Conservation (phyloP, 1,140 invertebrate species). For the Trichogramma pretiosum region DNA sequence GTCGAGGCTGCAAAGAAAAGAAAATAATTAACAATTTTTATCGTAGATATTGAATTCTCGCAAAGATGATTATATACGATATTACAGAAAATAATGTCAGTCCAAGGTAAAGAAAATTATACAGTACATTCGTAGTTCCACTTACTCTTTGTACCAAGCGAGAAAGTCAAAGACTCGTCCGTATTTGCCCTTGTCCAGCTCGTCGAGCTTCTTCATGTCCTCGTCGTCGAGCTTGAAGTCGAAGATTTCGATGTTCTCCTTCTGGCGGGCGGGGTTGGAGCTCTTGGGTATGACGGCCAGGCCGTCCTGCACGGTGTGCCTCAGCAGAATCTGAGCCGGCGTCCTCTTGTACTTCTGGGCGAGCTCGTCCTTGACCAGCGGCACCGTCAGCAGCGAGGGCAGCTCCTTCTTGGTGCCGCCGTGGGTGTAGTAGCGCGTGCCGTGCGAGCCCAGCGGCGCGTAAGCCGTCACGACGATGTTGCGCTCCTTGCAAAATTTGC, state of each 20-base stretch:
- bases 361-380: conserved; percentile 56
- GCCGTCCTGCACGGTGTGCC: conserved; percentile 63
- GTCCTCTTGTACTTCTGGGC: conserved; percentile 60
- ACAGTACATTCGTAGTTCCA: not conserved
- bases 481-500: conserved; percentile 62
- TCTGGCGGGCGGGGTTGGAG: conserved; percentile 59
- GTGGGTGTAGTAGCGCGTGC: conserved; percentile 28
- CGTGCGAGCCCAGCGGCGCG: conserved; percentile 68
- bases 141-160: conserved; percentile 47
- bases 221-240: conserved; percentile 48
- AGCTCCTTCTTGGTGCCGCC: conserved; percentile 35
- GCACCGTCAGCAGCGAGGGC: conserved; percentile 60
- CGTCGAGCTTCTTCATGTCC: conserved; percentile 45
- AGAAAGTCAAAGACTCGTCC: conserved; percentile 53
- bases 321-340: conserved; percentile 66
- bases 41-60: not conserved
- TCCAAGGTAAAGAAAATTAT: not conserved
- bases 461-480: conserved; percentile 75
- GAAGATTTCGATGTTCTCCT: conserved; percentile 55
- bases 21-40: not conserved
- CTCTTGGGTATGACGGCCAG: conserved; percentile 79
- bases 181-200: conserved; percentile 46
- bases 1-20: conserved; percentile 6
- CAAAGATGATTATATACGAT: not conserved
- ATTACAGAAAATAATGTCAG: conserved; percentile 11